A percentile compares a stretch with the other conserved stretches of the same genome.
Conservation (phyloP, 2,888 invertebrate genomes). For the Tiliacea citrago region DNA sequence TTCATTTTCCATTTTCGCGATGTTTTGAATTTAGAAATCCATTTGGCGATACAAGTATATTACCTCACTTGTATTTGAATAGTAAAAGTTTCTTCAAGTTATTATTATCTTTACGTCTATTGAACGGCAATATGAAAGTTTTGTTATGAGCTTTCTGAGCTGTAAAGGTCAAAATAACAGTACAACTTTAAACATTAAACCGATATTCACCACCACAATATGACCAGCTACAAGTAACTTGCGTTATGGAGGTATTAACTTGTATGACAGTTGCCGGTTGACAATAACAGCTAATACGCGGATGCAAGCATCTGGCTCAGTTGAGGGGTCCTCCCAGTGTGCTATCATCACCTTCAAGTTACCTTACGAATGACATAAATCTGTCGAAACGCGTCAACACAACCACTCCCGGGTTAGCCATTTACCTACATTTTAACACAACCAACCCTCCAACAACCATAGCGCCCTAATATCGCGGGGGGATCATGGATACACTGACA, state of each 20-base stretch:
- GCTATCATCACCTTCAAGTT: neutral
- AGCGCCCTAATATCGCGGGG: slow-evolving; percentile 20
- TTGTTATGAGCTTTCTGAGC: neutral
- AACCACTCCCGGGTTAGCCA: neutral
- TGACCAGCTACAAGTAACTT: neutral
- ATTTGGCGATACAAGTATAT: neutral
- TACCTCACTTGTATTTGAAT: neutral
- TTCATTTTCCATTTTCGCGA: slow-evolving; percentile 21
- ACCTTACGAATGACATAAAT: slow-evolving; percentile 20
- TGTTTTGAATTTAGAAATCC: slow-evolving; percentile 7
- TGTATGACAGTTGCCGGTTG: neutral
- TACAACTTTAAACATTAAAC: neutral
- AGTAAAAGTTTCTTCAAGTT: neutral
- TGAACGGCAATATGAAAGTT: neutral
- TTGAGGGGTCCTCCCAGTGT: neutral
- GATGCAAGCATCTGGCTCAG: neutral
- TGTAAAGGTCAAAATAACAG: neutral
- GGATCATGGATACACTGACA: slow-evolving; percentile 6
- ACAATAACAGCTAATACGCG: neutral
- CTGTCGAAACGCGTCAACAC: neutral
- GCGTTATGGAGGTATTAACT: neutral
- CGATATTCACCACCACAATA: neutral
- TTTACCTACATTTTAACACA: slow-evolving; percentile 33
- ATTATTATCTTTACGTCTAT: slow-evolving; percentile 7
- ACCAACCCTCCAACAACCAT: neutral